Evolutionary conservation across 2,797 vertebrate species (phyloP).

Genomic region (Myotis myotis): DNA sequence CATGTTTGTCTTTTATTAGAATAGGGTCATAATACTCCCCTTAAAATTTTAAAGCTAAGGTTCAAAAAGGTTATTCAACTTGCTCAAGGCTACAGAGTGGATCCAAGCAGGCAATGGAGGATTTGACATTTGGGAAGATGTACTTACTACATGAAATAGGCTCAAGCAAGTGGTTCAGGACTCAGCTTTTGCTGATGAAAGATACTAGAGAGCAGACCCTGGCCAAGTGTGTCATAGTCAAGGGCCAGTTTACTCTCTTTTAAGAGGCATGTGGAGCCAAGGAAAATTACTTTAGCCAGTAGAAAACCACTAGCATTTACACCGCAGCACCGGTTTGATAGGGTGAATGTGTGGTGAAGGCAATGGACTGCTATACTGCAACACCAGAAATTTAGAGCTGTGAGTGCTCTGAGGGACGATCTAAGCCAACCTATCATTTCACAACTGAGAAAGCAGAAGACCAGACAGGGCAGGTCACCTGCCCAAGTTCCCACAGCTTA

Average conservation of each 20-base stretch:
- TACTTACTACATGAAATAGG: neutral
- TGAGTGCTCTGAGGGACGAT: neutral
- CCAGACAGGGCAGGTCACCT: neutral
- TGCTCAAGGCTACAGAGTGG: neutral
- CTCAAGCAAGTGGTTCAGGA: neutral
- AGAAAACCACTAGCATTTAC: neutral
- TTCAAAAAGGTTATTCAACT: neutral
- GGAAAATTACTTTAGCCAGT: neutral
- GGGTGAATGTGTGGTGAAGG: neutral
- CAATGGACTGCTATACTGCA: neutral
- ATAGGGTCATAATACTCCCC: neutral
- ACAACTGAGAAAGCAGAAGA: neutral
- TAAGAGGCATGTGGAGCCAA: neutral
- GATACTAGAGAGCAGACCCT: neutral
- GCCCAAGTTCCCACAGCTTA: neutral
- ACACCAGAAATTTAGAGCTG: neutral
- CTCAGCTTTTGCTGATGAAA: neutral
- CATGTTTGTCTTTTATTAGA: too few relatives aligned
- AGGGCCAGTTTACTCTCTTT: neutral
- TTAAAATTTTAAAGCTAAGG: neutral
- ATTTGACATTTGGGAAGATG: neutral
- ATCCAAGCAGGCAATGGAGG: neutral
- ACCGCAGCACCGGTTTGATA: fast-evolving
- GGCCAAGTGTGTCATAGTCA: neutral
- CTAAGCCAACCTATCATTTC: neutral